phyloP scores from a whole-genome alignment of 2,797 vertebrate genomes.

The Microtus agrestis region DNA sequence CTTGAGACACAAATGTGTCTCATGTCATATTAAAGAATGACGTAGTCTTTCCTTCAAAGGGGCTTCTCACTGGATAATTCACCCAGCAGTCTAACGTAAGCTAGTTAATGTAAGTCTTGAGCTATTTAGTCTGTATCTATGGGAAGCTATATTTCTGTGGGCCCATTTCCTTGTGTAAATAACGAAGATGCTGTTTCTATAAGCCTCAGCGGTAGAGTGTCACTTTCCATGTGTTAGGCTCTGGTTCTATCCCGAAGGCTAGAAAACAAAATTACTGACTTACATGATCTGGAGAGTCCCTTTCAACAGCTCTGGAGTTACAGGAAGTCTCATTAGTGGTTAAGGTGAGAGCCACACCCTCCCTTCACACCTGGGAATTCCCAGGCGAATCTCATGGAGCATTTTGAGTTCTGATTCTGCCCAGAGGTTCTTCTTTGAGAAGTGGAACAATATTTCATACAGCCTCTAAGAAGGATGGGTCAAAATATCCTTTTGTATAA shows the following conservation, averaged over 20 bases:
- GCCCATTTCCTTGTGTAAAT: background rate
- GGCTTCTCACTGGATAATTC: background rate
- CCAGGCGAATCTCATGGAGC: background rate
- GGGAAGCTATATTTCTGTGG: background rate
- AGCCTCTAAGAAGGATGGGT: background rate
- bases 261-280: constrained; percentile 4
- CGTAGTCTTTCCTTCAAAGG: constrained; percentile 10
- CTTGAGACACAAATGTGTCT: background rate
- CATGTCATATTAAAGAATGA: constrained; percentile 25
- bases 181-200: background rate
- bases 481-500: background rate
- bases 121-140: background rate
- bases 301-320: constrained; percentile 13
- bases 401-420: constrained; percentile 18
- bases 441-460: background rate
- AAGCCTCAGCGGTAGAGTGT: background rate
- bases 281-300: background rate
- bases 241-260: background rate
- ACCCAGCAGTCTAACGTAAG: background rate
- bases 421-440: background rate
- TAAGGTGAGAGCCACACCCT: background rate
- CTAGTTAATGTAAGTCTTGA: background rate
- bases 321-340: background rate
- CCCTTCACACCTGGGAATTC: constrained; percentile 6
- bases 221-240: background rate